phyloP scores from a whole-genome alignment of 2,797 vertebrate species.

The Discoglossus pictus region DNA sequence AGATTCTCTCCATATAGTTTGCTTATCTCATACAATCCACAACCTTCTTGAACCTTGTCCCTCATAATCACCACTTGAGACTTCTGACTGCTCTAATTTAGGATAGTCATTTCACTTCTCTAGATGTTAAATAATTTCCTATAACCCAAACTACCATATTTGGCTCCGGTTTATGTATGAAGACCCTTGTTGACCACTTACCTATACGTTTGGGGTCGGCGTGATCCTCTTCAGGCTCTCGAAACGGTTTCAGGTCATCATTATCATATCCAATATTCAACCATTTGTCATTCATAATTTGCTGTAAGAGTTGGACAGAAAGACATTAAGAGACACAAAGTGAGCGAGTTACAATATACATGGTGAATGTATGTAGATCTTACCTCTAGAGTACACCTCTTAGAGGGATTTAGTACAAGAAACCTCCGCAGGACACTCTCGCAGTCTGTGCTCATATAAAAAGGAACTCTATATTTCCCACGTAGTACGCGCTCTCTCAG shows the following conservation, averaged over 20 bases:
- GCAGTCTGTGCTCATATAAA: conserved; percentile 96
- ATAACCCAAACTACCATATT: too few relatives aligned
- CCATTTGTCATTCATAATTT: conserved; percentile 98
- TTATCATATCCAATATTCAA: conserved; percentile 88
- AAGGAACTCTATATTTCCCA: conserved; percentile 91
- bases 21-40: too few relatives aligned
- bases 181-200: conserved; percentile 64
- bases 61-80: too few relatives aligned
- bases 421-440: conserved; percentile 90
- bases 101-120: too few relatives aligned
- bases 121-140: too few relatives aligned
- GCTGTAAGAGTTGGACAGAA: conserved; percentile 64
- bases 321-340: not conserved
- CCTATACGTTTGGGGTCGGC: conserved; percentile 86
- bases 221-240: conserved; percentile 85
- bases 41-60: too few relatives aligned
- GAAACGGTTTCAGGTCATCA: conserved; percentile 86
- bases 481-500: conserved; percentile 89
- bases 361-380: conserved; percentile 35
- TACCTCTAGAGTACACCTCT: conserved; percentile 90
- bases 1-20: too few relatives aligned
- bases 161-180: too few relatives aligned
- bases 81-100: too few relatives aligned
- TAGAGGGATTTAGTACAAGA: conserved; percentile 89
- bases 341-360: not conserved